Base-by-base conservation (phyloP, 64 coral and sea anemone genomes). In the Hydrozoanthus tunicans region DNA sequence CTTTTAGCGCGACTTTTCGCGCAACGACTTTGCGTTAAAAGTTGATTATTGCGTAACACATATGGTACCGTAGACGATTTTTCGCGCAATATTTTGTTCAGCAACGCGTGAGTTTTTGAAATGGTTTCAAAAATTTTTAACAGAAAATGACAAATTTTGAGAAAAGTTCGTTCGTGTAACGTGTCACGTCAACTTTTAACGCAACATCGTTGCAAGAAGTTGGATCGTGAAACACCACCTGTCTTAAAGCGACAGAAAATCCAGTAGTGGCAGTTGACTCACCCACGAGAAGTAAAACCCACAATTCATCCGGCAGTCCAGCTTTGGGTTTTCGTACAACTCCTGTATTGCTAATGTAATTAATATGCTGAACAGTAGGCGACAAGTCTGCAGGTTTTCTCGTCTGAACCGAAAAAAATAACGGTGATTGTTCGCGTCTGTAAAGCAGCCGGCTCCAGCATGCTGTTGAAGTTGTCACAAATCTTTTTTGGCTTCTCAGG, bases 251-350 rank as follows among this genome's bases (percentile, higher is more conserved):
- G 32, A 43, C 71, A 74, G 51, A 27, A 74, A 9, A 14, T 59
- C 59, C 17, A 51, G 4, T 76, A 10, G 9, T 53, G 15, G 0
- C 11, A 51, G 9, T 54, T 24, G 27, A 88, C 84, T 88, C 23
- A 88, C 84, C 84, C 56, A 88, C 70, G 55, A 88, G 20, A 17
- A 88, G 13, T 11, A 88, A 58, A 73, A 88, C 70, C 68, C 68
- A 88, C 69, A 88, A 56, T 73, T 88, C 84, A 73, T 88, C 84
- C 9, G 84, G 84, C 6, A 88, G 84, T 74, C 54, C n/a, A 59
- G 68, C 1, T 88, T 88, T 88, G 55, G 84, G 67, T 20, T 88
- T 88, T 14, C 23, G 67, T 58, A 73, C 7, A 73, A 88, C 67
- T 74, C 84, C 84, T 74, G 84, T 88, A 73, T 12, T 53, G 56